Evolutionary conservation across 2,888 invertebrate genomes (phyloP), one percentile per base, ranked within the genome.

Genomic region (Macrosiphum euphorbiae): DNA sequence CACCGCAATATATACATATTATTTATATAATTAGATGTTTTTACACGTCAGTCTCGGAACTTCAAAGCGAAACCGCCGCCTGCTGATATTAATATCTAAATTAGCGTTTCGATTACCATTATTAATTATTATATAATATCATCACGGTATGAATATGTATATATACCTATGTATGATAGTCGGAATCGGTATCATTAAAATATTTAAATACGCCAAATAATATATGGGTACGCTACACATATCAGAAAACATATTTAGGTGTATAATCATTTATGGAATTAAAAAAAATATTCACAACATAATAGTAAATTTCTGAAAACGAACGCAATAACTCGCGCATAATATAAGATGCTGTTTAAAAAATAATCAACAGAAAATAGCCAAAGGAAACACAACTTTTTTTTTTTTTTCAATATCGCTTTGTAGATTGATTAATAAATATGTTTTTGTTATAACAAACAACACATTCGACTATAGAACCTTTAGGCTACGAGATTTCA

Each of bases 401-500:
- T 28, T 84, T 55, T 55, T 58, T 55, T 85, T 55, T 55, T 58
- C 58, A n/a, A 11, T 44, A 58, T 47, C 85, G 84, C 16, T 52
- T 55, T 11, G 8, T 5, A 90, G 35, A 90, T 50, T 90, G 50
- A 84, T 91, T 91, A 52, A 78, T 78, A 35, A 41, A 78, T 52
- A 55, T 28, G 16, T 20, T 50, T 55, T 20, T 55, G 10, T 35
- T 41, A 26, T 28, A 55, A 84, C 84, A 85, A 28, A 84, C 52
- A 55, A 55, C 35, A 26, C 35, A 61, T 91, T 55, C 85, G 55
- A 44, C 20, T n/a, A 52, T n/a, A 52, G 24, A 61, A 86, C 91
- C 91, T 86, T 86, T 47, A 86, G 91, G 91, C 91, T 58, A 47
- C 20, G 35, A n/a, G n/a, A 20, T 86, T n/a, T 61, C 26, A 35